phyloP scores from a whole-genome alignment of 2,888 invertebrate genomes.

The Petrophora chlorosata region DNA sequence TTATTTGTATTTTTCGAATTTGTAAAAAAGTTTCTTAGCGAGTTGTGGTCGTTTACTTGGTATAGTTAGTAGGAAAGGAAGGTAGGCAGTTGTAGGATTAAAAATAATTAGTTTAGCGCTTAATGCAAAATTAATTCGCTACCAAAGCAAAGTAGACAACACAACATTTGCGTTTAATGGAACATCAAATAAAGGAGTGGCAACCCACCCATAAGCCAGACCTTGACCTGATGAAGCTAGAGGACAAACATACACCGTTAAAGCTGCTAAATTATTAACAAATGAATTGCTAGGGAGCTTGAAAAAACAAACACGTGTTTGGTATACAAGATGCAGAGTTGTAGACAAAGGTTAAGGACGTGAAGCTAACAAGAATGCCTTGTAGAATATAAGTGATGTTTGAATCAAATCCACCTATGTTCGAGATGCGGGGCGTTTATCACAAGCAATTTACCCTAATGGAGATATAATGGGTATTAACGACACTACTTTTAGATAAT shows the following conservation, averaged over 20 bases:
- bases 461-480: constrained; percentile 32
- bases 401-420: constrained; percentile 12
- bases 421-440: constrained; percentile 7
- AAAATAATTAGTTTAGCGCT: not conserved
- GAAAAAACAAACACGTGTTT: constrained; percentile 7
- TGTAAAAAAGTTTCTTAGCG: too few relatives aligned
- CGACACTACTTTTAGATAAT: constrained; percentile 32
- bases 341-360: constrained; percentile 21
- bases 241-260: constrained; percentile 32
- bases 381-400: constrained; percentile 20
- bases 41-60: too few relatives aligned
- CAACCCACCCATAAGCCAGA: constrained; percentile 53
- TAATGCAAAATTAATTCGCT: not conserved
- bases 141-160: constrained; percentile 34
- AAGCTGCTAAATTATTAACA: constrained; percentile 35
- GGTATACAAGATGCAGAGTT: constrained; percentile 16
- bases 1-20: too few relatives aligned
- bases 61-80: too few relatives aligned
- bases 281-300: constrained; percentile 7
- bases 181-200: constrained; percentile 69
- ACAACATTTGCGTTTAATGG: constrained; percentile 66
- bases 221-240: constrained; percentile 65
- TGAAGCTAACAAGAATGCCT: constrained; percentile 29
- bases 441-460: constrained; percentile 23
- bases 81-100: too few relatives aligned